Conservation (phyloP, 2,797 vertebrate species). For the Poecile montanus region DNA sequence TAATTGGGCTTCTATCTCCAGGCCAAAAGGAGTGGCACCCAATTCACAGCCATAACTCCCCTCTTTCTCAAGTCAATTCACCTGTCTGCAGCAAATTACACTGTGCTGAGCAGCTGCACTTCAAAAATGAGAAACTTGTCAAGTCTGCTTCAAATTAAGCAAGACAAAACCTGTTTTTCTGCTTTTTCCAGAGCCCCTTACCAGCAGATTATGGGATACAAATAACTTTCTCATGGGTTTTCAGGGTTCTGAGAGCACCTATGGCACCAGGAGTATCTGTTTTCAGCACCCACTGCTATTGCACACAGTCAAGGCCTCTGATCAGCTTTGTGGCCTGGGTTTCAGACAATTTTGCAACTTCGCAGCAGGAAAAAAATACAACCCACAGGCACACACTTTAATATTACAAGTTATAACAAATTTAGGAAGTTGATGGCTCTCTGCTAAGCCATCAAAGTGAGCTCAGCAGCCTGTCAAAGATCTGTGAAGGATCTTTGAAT, state of each 20-base stretch:
- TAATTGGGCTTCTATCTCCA: not conserved
- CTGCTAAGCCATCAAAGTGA: not conserved
- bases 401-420: not conserved
- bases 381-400: not conserved
- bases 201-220: not conserved
- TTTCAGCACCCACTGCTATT: not conserved
- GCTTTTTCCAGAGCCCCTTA: not conserved
- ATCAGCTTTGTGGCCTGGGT: not conserved
- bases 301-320: not conserved
- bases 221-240: not conserved
- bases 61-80: not conserved
- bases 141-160: not conserved
- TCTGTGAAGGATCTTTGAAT: not conserved
- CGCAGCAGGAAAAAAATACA: rapidly evolving
- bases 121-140: not conserved
- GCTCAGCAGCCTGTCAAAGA: not conserved
- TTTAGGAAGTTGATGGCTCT: not conserved
- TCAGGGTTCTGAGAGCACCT: not conserved
- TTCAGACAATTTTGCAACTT: not conserved
- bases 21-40: not conserved
- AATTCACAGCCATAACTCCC: not conserved
- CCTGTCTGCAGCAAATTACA: not conserved
- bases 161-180: not conserved
- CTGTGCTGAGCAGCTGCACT: not conserved
- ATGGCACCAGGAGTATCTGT: not conserved